Evolutionary conservation across 2,888 invertebrate species (phyloP).

Genomic region (Drosophila yooni): DNA sequence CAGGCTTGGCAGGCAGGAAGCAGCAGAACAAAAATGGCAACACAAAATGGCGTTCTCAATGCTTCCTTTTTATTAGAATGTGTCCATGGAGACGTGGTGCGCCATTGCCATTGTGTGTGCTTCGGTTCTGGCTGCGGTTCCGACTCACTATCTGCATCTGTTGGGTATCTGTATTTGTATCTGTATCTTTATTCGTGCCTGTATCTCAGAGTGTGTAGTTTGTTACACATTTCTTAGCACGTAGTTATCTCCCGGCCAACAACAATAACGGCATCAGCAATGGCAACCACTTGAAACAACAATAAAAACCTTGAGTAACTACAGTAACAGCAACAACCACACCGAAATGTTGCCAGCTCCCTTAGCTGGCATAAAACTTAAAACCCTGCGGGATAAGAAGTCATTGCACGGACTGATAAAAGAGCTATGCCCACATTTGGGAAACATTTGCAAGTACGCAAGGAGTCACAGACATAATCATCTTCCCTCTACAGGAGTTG

Average conservation of each 20-base stretch:
- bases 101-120: conserved; percentile 76
- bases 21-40: conserved; percentile 56
- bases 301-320: conserved; percentile 75
- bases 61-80: conserved; percentile 79
- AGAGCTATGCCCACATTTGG: conserved; percentile 43
- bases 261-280: conserved; percentile 29
- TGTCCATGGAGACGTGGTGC: conserved; percentile 73
- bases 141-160: conserved; percentile 26
- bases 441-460: conserved; percentile 23
- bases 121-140: conserved; percentile 15
- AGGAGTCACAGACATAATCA: conserved; percentile 37
- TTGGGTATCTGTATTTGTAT: conserved; percentile 20
- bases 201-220: conserved; percentile 57
- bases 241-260: conserved; percentile 70
- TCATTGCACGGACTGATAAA: conserved; percentile 39
- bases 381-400: conserved; percentile 47
- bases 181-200: conserved; percentile 39
- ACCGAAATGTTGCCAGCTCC: conserved; percentile 31
- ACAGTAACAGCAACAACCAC: conserved; percentile 25
- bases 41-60: conserved; percentile 71
- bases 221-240: conserved; percentile 80
- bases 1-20: conserved; percentile 27
- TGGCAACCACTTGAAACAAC: conserved; percentile 71
- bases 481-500: not conserved
- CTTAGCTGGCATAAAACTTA: conserved; percentile 51